Evolutionary conservation across 92 coral and sea anemone species (phyloP), one percentile per base, ranked within the genome.

Genomic region (Actinernus sp.): DNA sequence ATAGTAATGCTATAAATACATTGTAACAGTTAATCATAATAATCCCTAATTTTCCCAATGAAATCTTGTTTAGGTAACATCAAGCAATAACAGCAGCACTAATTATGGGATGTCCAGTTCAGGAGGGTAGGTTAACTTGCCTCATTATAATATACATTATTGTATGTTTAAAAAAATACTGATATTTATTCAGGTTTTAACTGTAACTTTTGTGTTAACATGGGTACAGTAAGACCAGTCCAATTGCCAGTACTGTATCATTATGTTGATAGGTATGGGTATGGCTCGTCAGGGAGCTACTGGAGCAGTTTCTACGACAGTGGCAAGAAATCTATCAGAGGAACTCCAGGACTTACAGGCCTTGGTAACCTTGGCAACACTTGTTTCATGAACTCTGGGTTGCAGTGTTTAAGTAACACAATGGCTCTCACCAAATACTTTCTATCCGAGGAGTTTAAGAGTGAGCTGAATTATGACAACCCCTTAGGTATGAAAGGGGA

Each of bases 401-500:
- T 93, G 18, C 98, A 93, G 70, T 93, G 98, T 65, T 58, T 93
- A 26, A 93, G 98, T 53, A 93, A 93, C 80, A 73, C 89, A 31
- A 86, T 85, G 39, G 78, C 83, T 33, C 68, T 93, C 51, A 93
- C 98, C 2, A 78, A 76, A 48, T 93, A 91, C 90, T 93, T 93
- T 61, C 77, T 87, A 8, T 74, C 93, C 34, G 94, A 74, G 14
- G 78, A 88, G 18, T 87, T 83, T 63, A 87, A 90, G 50, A 72
- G 77, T 23, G 98, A 93, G 56, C 81, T 93, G 53, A 93, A 93
- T 66, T 44, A 49, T 66, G 93, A 79, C 62, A 93, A 91, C 49
- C 98, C 98, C 14, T 73, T 93, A n/a, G 98, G 98, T 24, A 93
- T 93, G 98, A 86, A 81, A 49, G 98, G 98, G 9, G 98, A 93